phyloP scores from a whole-genome alignment of 2,113 vertebrate species.

The Chlamydotis undulata region DNA sequence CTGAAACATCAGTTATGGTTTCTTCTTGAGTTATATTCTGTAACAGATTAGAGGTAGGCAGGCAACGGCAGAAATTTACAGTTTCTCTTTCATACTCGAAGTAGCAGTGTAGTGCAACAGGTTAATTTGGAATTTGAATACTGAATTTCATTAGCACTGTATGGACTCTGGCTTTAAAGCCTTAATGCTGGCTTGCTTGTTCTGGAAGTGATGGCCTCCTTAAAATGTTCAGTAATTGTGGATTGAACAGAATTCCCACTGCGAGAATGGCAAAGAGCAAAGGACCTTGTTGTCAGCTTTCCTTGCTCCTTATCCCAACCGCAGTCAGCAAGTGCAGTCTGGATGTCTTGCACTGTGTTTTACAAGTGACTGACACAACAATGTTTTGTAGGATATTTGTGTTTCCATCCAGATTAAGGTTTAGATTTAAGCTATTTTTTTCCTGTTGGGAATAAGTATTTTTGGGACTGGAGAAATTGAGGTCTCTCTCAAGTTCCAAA shows the following conservation, averaged over 20 bases:
- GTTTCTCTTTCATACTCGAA: background rate
- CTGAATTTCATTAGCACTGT: background rate
- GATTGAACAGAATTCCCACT: background rate
- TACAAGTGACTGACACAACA: background rate
- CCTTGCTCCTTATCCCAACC: background rate
- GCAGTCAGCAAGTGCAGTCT: background rate
- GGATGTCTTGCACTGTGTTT: background rate
- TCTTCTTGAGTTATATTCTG: background rate
- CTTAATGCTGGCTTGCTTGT: background rate
- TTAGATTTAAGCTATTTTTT: background rate
- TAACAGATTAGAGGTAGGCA: background rate
- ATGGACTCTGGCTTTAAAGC: background rate
- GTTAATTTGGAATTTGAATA: background rate
- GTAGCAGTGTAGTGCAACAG: background rate
- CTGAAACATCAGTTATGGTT: background rate
- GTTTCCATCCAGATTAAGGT: background rate
- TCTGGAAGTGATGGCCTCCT: background rate
- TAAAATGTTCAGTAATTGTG: background rate
- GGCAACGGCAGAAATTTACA: background rate
- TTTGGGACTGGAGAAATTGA: background rate
- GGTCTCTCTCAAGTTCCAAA: background rate
- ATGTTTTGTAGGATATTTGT: background rate
- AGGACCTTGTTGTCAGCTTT: background rate
- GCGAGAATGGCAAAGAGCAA: background rate
- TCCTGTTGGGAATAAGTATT: background rate